phyloP scores from a whole-genome alignment of 2,113 vertebrate genomes.

The Carettochelys insculpta region DNA sequence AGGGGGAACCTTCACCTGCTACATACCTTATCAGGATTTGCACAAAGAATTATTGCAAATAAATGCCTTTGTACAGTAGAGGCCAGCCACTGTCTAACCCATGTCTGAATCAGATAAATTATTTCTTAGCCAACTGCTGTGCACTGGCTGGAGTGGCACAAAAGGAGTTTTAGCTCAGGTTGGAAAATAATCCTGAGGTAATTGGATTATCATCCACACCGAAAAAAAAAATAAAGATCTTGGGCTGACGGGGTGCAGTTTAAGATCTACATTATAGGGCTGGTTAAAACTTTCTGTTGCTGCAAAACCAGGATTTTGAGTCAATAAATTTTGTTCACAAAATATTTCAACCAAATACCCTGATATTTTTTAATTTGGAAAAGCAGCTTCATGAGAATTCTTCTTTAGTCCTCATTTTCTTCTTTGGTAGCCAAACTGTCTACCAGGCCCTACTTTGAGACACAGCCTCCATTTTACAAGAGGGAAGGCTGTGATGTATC shows the following conservation, averaged over 20 bases:
- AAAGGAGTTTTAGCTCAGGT: not conserved
- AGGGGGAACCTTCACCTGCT: not conserved
- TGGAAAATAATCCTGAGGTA: not conserved
- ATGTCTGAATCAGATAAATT: not conserved
- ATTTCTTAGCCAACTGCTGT: too few species aligned
- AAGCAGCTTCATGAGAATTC: not conserved
- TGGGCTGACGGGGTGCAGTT: not conserved
- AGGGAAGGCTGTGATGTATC: not conserved
- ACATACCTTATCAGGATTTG: not conserved
- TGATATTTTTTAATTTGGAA: not conserved
- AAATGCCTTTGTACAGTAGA: not conserved
- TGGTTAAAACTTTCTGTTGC: too few species aligned
- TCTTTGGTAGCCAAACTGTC: not conserved
- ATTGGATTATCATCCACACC: not conserved
- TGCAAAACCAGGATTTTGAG: too few species aligned
- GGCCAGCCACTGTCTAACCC: not conserved
- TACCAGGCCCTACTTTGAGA: not conserved
- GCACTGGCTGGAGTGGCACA: not conserved
- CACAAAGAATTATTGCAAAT: not conserved
- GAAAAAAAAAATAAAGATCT: not conserved
- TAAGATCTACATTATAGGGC: not conserved
- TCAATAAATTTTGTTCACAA: not conserved
- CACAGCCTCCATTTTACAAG: not conserved
- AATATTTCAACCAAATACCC: fast-evolving
- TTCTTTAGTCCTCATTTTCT: not conserved